These are phyloP conservation scores for Phymastichus coffea DNA, from an alignment of 1,140 invertebrate species.

Conservation along the genomic window DNA sequence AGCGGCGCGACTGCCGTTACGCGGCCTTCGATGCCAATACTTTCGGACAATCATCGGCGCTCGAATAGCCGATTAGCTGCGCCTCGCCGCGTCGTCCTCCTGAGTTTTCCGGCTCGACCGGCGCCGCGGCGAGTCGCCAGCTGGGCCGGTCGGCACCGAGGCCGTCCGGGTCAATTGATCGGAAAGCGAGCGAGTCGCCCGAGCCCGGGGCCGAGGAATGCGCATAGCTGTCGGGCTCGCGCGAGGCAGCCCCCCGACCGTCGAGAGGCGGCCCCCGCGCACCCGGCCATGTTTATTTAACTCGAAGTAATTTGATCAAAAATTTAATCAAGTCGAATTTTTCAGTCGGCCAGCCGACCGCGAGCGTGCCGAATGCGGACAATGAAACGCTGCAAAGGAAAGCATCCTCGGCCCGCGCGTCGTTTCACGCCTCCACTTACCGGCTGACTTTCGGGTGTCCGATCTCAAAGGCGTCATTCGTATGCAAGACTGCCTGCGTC, in stretches of 20 bases:
- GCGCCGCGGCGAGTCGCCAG: too few species aligned
- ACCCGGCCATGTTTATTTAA: slow-evolving; percentile 53
- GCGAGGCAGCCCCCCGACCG: too few species aligned
- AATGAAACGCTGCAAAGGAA: slow-evolving; percentile 51
- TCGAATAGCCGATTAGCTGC: neutral
- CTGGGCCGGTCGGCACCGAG: too few species aligned
- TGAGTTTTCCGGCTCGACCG: too few species aligned
- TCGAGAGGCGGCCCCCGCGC: neutral
- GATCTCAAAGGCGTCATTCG: slow-evolving; percentile 31
- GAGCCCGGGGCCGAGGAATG: too few species aligned
- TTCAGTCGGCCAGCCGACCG: slow-evolving; percentile 45
- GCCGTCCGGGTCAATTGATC: too few species aligned
- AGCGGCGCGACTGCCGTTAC: slow-evolving; percentile 40
- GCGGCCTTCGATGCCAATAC: too few species aligned
- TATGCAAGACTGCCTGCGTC: slow-evolving; percentile 9
- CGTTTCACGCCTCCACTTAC: slow-evolving; percentile 20
- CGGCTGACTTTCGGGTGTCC: slow-evolving; percentile 30
- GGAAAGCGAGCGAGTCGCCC: too few species aligned
- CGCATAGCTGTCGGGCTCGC: too few species aligned
- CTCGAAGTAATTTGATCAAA: slow-evolving; percentile 58
- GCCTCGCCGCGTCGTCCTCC: too few species aligned
- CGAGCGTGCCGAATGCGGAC: slow-evolving; percentile 49
- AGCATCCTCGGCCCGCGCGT: slow-evolving; percentile 28
- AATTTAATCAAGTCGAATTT: slow-evolving; percentile 59
- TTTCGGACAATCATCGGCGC: slow-evolving; percentile 46